Evolutionary conservation across 2,113 vertebrate species (phyloP).

Genomic region (Melanocharis versteri): DNA sequence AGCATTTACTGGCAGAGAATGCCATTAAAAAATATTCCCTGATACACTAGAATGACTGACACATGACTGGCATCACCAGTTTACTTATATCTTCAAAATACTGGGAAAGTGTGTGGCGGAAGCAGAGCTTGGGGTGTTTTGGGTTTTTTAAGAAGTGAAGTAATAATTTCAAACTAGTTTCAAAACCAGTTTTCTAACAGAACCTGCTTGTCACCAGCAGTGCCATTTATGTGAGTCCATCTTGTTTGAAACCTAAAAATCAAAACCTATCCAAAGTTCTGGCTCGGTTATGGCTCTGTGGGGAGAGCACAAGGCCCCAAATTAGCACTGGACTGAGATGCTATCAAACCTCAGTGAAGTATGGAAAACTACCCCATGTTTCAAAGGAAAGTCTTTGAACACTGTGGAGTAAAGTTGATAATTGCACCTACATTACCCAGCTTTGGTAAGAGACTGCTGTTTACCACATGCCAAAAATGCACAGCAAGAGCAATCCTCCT

Average conservation of each 20-base stretch:
- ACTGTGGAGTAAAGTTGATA: background rate
- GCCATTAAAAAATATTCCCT: background rate
- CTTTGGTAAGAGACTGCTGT: background rate
- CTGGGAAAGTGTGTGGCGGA: background rate
- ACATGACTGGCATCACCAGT: background rate
- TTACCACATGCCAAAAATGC: background rate
- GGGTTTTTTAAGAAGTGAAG: background rate
- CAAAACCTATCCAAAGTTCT: background rate
- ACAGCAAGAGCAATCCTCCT: background rate
- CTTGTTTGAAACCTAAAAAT: background rate
- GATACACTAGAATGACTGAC: background rate
- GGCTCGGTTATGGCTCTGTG: background rate
- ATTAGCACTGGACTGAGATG: background rate
- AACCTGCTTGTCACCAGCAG: background rate
- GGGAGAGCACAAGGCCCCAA: background rate
- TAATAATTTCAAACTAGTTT: background rate
- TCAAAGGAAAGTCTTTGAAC: background rate
- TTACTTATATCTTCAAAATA: background rate
- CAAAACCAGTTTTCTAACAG: background rate
- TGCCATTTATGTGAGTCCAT: background rate
- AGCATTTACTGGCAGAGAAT: background rate
- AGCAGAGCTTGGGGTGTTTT: background rate
- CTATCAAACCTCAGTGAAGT: background rate
- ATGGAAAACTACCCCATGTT: background rate
- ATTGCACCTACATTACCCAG: background rate